These are phyloP conservation scores for Heterodera carotae DNA, from an alignment of 1,140 invertebrate genomes.

Conservation along the genomic window DNA sequence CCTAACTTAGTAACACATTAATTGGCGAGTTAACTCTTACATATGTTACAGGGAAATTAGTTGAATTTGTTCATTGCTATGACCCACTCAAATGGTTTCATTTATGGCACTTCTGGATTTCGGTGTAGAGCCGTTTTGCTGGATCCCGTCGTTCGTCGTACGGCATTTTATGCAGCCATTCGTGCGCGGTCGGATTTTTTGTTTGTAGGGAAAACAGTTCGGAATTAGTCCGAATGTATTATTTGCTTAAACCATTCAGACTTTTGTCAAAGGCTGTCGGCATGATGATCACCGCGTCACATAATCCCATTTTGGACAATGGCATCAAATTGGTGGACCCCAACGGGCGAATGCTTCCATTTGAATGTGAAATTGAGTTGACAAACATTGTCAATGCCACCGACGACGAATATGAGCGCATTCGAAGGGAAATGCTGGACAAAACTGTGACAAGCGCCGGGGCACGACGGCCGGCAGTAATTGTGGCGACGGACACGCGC, in stretches of 20 bases:
- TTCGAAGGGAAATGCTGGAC: slow-evolving; percentile 18
- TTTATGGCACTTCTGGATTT: slow-evolving; percentile 57
- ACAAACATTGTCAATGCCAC: slow-evolving; percentile 38
- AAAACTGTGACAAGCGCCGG: background rate
- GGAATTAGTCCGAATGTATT: background rate
- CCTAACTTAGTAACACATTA: no score
- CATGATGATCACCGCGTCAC: slow-evolving; percentile 97
- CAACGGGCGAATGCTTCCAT: slow-evolving; percentile 81
- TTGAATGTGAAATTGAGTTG: slow-evolving; percentile 48
- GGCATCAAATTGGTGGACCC: slow-evolving; percentile 95
- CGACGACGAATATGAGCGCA: slow-evolving; percentile 40
- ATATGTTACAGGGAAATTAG: no score
- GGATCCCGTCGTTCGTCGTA: slow-evolving; percentile 45
- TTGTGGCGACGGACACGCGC: slow-evolving; percentile 52
- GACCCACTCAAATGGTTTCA: slow-evolving; percentile 17
- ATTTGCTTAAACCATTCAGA: slow-evolving; percentile 32
- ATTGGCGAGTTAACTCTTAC: no score
- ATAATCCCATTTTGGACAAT: slow-evolving; percentile 93
- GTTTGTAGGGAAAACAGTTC: background rate
- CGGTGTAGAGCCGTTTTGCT: slow-evolving; percentile 40
- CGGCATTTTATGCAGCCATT: slow-evolving; percentile 48
- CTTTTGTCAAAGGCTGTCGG: slow-evolving; percentile 69
- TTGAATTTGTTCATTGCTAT: background rate
- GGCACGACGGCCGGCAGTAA: background rate
- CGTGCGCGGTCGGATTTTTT: slow-evolving; percentile 45